These are phyloP conservation scores for Neosilurus hyrtlii DNA, from an alignment of 2,797 vertebrate genomes.

Conservation along the genomic window DNA sequence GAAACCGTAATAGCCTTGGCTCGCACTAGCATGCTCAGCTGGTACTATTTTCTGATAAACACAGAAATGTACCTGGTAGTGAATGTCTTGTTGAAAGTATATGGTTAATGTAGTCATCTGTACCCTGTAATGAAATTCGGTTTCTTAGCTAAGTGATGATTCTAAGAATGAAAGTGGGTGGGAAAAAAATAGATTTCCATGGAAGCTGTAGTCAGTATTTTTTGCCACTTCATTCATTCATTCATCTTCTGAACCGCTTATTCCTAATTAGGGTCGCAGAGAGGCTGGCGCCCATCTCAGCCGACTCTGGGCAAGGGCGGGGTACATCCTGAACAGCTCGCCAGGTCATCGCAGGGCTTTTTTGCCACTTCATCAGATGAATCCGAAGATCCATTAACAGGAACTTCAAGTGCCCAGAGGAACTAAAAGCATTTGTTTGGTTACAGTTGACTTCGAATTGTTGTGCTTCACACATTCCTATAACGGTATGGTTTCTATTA, in stretches of 20 bases:
- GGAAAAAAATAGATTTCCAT: neutral
- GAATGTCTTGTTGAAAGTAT: no score
- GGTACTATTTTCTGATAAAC: neutral
- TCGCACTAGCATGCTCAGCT: no score
- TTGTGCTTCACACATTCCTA: slow-evolving; percentile 15
- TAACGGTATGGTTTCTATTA: neutral
- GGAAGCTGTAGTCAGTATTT: neutral
- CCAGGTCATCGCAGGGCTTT: no score
- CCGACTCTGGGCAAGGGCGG: no score
- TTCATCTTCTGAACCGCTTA: no score
- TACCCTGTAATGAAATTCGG: no score
- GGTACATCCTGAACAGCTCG: no score
- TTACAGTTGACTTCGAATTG: slow-evolving; percentile 3
- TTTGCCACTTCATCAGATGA: neutral
- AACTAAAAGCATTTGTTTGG: slow-evolving; percentile 1
- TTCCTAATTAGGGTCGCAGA: no score
- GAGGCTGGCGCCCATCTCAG: no score
- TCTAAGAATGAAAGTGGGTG: neutral
- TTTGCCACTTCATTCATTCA: neutral
- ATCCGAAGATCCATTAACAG: neutral
- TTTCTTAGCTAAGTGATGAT: neutral
- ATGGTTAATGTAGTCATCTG: neutral
- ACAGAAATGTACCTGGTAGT: neutral
- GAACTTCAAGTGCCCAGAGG: slow-evolving; percentile 1
- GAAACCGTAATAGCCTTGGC: no score